Conservation (phyloP, 1,140 invertebrate genomes). For the Drosophila erecta region DNA sequence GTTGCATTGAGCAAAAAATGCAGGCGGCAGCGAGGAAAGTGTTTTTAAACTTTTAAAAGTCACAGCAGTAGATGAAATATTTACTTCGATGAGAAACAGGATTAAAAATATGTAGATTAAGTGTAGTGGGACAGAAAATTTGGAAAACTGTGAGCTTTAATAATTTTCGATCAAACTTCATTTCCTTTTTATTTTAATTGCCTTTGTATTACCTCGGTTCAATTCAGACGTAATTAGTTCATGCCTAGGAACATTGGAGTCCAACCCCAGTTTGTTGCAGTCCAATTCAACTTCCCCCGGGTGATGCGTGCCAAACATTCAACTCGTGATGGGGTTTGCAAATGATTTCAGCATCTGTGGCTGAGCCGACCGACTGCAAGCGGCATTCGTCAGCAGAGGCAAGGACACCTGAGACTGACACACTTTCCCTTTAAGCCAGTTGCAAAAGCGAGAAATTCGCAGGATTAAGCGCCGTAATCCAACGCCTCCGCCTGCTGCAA, state of each 20-base stretch:
- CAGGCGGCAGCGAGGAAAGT: not conserved
- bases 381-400: slow-evolving; percentile 39
- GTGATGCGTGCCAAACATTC: slow-evolving; percentile 20
- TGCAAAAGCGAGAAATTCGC: slow-evolving; percentile 53
- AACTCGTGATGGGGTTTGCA: slow-evolving; percentile 11
- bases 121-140: not conserved
- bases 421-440: slow-evolving; percentile 52
- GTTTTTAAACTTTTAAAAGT: slow-evolving; percentile 16
- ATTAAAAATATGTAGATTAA: too few species aligned
- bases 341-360: slow-evolving; percentile 38
- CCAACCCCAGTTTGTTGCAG: slow-evolving; percentile 7
- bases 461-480: slow-evolving; percentile 51
- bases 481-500: slow-evolving; percentile 16
- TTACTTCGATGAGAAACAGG: not conserved
- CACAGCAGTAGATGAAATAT: not conserved
- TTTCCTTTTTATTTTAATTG: too few species aligned
- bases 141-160: not conserved
- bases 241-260: too few species aligned
- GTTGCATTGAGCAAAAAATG: slow-evolving; percentile 27
- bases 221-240: too few species aligned
- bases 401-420: slow-evolving; percentile 51
- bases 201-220: too few species aligned
- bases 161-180: too few species aligned
- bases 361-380: slow-evolving; percentile 9
- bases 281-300: not conserved